Evolutionary conservation across 2,113 vertebrate species (phyloP).

Genomic region (Ptilorrhoa leucosticta): DNA sequence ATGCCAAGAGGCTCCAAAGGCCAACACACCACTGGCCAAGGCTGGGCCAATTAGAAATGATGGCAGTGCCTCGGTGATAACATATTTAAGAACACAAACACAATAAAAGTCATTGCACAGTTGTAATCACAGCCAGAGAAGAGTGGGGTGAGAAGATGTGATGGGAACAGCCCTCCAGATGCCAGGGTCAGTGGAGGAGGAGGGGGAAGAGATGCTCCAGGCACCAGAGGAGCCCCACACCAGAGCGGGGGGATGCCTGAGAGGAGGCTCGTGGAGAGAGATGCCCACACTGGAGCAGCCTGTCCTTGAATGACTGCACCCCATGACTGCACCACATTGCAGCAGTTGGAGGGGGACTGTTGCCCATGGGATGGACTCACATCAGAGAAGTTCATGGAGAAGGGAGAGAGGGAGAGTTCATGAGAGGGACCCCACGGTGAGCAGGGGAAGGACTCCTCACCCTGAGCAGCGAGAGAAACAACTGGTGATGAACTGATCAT

Average conservation of each 20-base stretch:
- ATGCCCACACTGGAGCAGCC: neutral
- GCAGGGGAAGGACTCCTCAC: neutral
- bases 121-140: fast-evolving
- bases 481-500: neutral
- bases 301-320: neutral
- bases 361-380: neutral
- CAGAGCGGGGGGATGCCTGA: fast-evolving
- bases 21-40: neutral
- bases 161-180: neutral
- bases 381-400: neutral
- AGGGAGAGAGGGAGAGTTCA: too few relatives aligned
- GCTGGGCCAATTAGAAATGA: neutral
- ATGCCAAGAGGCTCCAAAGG: neutral
- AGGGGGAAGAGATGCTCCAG: neutral
- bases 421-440: too few relatives aligned
- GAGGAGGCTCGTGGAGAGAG: fast-evolving
- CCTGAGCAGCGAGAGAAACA: neutral
- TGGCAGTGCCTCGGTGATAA: neutral
- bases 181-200: neutral
- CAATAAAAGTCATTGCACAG: neutral
- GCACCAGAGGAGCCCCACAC: neutral
- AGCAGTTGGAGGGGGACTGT: neutral
- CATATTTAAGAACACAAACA: neutral
- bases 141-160: neutral
- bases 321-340: too few relatives aligned